Evolutionary conservation across 1,140 invertebrate genomes (phyloP).

Genomic region (Drosophila pachea): DNA sequence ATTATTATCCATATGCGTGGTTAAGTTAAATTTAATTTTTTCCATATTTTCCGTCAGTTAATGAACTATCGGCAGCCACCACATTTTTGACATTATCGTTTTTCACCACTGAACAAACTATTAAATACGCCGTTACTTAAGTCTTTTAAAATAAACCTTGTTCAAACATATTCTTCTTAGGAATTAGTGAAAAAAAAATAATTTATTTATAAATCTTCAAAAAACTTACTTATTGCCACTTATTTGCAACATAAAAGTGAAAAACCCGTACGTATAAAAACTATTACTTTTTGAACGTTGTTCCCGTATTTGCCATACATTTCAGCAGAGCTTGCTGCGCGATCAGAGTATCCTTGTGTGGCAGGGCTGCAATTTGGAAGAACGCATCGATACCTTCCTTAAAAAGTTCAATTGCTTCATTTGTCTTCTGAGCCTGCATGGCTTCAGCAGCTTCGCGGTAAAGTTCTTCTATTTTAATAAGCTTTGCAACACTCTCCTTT

Average conservation of each 20-base stretch:
- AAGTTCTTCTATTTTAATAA: slow-evolving; percentile 80
- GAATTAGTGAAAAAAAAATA: slow-evolving; percentile 12
- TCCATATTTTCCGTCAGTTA: no score
- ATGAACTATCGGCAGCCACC: no score
- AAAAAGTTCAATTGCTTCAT: slow-evolving; percentile 78
- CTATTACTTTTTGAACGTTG: slow-evolving; percentile 63
- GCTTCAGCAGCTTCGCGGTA: slow-evolving; percentile 79
- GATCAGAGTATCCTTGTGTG: slow-evolving; percentile 81
- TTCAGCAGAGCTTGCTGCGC: slow-evolving; percentile 82
- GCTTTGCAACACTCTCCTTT: slow-evolving; percentile 77
- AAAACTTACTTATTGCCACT: slow-evolving; percentile 11
- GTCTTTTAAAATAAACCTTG: background rate
- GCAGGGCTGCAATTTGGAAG: slow-evolving; percentile 80
- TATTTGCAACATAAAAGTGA: slow-evolving; percentile 1
- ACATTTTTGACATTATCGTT: background rate
- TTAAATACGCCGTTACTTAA: background rate
- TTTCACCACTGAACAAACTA: background rate
- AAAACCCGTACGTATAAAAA: background rate
- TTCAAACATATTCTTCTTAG: no score
- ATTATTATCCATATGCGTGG: no score
- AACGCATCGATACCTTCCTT: slow-evolving; percentile 80
- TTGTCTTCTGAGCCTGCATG: slow-evolving; percentile 78
- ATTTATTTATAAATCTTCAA: slow-evolving; percentile 4
- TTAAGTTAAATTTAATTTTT: no score
- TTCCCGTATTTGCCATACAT: slow-evolving; percentile 80